A percentile compares a stretch with the other conserved stretches of the same genome.
Evolutionary conservation across 2,888 invertebrate genomes (phyloP).

Genomic region (Drosophila stalkeri): DNA sequence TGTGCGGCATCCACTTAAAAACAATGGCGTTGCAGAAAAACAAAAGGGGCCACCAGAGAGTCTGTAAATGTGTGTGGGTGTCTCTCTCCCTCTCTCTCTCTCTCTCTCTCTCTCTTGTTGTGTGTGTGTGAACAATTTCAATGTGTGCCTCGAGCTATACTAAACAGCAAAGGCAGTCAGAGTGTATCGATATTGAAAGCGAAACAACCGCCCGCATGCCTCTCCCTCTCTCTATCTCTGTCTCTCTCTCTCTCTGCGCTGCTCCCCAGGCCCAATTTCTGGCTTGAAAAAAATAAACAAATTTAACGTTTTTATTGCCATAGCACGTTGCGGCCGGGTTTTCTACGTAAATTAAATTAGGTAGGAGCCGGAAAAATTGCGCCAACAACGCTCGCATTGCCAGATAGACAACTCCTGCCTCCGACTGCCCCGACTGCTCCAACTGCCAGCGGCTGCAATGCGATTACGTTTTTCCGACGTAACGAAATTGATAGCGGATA

Average conservation of each 20-base stretch:
- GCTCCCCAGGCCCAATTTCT: not conserved
- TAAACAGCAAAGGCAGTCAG: conserved; percentile 47
- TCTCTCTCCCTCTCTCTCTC: not conserved
- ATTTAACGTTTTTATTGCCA: conserved; percentile 79
- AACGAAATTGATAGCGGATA: conserved; percentile 79
- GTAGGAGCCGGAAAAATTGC: conserved; percentile 67
- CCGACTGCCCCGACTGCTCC: not conserved
- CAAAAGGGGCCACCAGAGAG: conserved; percentile 51
- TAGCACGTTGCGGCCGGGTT: conserved; percentile 69
- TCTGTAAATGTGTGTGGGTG: conserved; percentile 11
- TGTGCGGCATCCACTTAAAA: conserved; percentile 75
- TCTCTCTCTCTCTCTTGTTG: not conserved
- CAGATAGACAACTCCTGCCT: conserved; percentile 4
- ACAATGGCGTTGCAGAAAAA: conserved; percentile 71
- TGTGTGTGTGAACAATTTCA: conserved; percentile 42
- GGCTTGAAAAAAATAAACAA: conserved; percentile 73
- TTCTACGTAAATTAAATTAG: conserved; percentile 79
- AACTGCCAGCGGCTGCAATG: conserved; percentile 52
- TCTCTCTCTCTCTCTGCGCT: not conserved
- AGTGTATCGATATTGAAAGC: conserved; percentile 61
- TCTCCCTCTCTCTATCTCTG: not conserved
- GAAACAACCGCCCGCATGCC: not conserved
- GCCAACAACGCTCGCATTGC: not conserved
- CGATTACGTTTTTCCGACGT: conserved; percentile 74
- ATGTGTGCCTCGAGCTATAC: conserved; percentile 58